Base-by-base conservation (phyloP, 2,888 invertebrate species). In the Lissocephala sabroskyi region DNA sequence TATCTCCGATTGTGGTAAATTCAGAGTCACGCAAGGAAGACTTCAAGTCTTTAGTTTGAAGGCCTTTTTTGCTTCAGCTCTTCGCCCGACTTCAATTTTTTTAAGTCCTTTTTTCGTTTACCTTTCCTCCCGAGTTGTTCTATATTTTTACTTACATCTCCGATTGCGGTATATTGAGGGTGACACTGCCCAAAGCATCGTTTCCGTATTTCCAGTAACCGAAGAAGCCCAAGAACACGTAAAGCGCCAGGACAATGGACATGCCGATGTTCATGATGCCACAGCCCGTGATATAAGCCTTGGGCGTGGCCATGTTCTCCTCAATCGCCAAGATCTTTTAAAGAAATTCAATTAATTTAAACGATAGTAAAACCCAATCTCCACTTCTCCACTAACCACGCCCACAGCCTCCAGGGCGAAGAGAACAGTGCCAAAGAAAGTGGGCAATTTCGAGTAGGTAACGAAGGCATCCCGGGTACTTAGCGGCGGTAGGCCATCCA, bases 261-360 rank as follows among this genome's bases (percentile, higher is more conserved):
- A 98, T 97, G 45, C 96, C 96, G 44, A 90, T 89, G 82, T 97
- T 97, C 42, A 98, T 86, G 1, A 97, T 95, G 28, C 98, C 94
- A 11, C 92, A 93, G 65, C 92, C 93, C 19, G 96, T 96, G 61
- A 92, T 90, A 85, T 97, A 97, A 77, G 94, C 92, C 13, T 89
- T 88, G 0, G 97, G 97, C 0, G 90, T 92, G 80, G 91, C 92
- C 97, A 98, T 97, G 86, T 95, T 95, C 86, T 97, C 97, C 82
- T 98, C 97, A 60, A 98, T 87, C 0, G 98, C 97, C 88, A 98
- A 91, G 19, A 98, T 92, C 96, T 97, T 41, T n/a, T n/a, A n/a
- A n/a, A n/a, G n/a, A n/a, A n/a, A n/a, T n/a, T n/a, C 4, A 43
- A 11, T 39, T 7, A 39, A 43, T 37, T 6, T 28, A 13, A n/a